Percentiles rank a stretch among this genome's conserved stretches.
These are phyloP conservation scores for Lasioglossum malachurum DNA, from an alignment of 2,888 invertebrate genomes.

Conservation along the genomic window DNA sequence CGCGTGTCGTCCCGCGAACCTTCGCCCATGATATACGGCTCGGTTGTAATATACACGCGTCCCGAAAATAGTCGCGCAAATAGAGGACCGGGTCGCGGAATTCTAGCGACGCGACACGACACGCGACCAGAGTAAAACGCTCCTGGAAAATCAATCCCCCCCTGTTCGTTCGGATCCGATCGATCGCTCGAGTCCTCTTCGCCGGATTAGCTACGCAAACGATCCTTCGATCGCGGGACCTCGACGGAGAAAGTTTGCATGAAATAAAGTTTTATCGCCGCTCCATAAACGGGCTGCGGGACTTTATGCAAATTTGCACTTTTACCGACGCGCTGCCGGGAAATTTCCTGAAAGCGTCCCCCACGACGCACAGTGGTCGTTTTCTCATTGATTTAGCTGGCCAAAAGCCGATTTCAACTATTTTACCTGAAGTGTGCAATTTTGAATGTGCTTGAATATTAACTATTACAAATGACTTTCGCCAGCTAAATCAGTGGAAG, in stretches of 20 bases:
- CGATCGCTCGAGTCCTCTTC: neutral
- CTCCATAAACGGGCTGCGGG: constrained; percentile 1
- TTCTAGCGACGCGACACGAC: neutral
- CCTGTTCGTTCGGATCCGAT: neutral
- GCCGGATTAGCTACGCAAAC: neutral
- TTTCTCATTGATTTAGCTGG: too few relatives aligned
- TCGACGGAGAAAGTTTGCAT: neutral
- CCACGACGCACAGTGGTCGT: neutral
- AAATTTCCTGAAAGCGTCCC: neutral
- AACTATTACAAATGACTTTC: too few relatives aligned
- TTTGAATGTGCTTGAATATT: too few relatives aligned
- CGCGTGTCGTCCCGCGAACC: neutral
- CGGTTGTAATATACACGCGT: constrained; percentile 19
- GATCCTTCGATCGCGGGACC: neutral
- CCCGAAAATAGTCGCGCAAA: constrained; percentile 32
- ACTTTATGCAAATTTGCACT: constrained; percentile 6
- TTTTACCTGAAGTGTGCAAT: too few relatives aligned
- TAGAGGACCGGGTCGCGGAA: constrained; percentile 13
- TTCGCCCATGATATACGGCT: constrained; percentile 11
- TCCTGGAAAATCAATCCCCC: neutral
- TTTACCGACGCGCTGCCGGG: neutral
- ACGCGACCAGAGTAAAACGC: neutral
- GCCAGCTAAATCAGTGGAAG: too few relatives aligned
- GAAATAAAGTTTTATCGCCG: neutral
- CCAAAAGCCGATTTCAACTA: too few relatives aligned